Conservation (phyloP, 2,113 vertebrate genomes). For the Calidris pygmaea region DNA sequence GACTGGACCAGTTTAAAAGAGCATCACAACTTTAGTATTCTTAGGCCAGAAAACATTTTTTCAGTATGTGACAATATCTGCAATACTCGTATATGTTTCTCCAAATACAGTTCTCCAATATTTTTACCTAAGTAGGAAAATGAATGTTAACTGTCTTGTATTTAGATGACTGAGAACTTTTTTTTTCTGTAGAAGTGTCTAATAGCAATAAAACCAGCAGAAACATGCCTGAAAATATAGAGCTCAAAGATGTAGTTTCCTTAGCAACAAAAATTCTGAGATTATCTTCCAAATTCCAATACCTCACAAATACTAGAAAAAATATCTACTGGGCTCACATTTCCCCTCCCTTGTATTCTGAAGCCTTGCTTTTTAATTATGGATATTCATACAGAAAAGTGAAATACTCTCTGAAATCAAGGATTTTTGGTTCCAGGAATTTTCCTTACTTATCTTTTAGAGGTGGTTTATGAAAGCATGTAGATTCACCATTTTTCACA, state of each 20-base stretch:
- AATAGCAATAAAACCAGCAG: background rate
- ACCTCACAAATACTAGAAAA: background rate
- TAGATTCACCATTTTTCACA: background rate
- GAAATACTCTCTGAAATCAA: background rate
- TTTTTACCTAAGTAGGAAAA: background rate
- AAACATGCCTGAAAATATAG: background rate
- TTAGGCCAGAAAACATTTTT: background rate
- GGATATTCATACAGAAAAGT: background rate
- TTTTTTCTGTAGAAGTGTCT: background rate
- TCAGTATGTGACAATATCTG: background rate
- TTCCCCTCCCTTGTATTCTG: background rate
- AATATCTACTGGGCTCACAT: background rate
- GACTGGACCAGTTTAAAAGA: background rate
- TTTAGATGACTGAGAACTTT: background rate
- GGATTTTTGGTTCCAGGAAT: background rate
- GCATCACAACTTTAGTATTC: background rate
- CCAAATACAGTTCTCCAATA: background rate
- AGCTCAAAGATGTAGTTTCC: constrained; percentile 9
- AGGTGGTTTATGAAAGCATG: background rate
- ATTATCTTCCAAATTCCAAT: background rate
- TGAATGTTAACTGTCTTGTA: background rate
- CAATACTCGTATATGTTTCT: background rate
- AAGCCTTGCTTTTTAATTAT: background rate
- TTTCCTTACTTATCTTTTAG: background rate
- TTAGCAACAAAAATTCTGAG: constrained; percentile 9